Evolutionary conservation across 2,888 invertebrate species (phyloP).

Genomic region (Habrosyne pyritoides): DNA sequence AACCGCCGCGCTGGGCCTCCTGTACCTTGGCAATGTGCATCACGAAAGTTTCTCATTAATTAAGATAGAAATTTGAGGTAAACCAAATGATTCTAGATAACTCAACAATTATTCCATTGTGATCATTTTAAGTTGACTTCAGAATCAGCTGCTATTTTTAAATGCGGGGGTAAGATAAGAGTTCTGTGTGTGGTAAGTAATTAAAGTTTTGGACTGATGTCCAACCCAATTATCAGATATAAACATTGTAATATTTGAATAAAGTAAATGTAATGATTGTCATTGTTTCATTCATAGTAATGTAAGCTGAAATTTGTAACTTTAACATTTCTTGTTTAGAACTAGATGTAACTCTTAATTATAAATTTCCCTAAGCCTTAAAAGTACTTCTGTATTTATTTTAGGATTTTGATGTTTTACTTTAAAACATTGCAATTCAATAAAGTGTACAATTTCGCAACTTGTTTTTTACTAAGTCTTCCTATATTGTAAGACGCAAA

Average conservation of each 20-base stretch:
- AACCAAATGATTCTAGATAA: conserved; percentile 74
- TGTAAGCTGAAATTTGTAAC: background rate
- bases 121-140: conserved; percentile 74
- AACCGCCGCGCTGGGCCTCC: conserved; percentile 35
- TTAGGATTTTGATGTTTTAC: conserved; percentile 13
- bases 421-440: conserved; percentile 20
- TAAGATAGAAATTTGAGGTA: conserved; percentile 61
- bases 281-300: conserved; percentile 35
- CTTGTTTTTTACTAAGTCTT: conserved; percentile 1
- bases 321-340: background rate
- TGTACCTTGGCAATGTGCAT: conserved; percentile 44
- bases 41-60: conserved; percentile 54
- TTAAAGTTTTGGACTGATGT: conserved; percentile 63
- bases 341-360: conserved; percentile 2
- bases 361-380: background rate
- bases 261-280: conserved; percentile 63
- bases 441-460: conserved; percentile 17
- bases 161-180: conserved; percentile 53
- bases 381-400: conserved; percentile 10
- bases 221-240: conserved; percentile 61
- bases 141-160: conserved; percentile 62
- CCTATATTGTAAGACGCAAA: background rate
- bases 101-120: conserved; percentile 75
- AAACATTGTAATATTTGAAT: conserved; percentile 63
- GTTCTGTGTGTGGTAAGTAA: conserved; percentile 65